Evolutionary conservation across 1,140 invertebrate genomes (phyloP).

Genomic region (Trypoxylus dichotomus): DNA sequence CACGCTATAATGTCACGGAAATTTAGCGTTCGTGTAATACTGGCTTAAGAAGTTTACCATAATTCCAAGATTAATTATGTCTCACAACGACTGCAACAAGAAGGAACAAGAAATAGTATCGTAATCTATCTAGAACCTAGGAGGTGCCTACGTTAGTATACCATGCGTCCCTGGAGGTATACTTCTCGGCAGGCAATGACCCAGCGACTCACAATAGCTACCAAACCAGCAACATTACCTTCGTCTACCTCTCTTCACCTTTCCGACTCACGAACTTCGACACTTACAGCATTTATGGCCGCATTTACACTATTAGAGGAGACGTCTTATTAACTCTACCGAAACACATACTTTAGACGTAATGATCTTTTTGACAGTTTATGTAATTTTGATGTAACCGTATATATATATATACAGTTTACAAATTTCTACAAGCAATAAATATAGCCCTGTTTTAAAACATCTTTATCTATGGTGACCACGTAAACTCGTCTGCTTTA

Average conservation of each 20-base stretch:
- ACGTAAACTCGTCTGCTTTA: no score
- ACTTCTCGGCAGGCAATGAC: conserved; percentile 35
- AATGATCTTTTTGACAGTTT: not conserved
- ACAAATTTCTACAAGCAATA: no score
- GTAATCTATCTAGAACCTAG: not conserved
- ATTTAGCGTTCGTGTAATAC: not conserved
- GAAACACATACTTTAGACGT: not conserved
- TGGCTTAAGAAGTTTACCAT: not conserved
- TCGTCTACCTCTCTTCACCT: conserved; percentile 31
- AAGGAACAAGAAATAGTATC: not conserved
- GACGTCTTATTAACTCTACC: not conserved
- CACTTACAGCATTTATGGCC: not conserved
- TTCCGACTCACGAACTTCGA: conserved; percentile 4
- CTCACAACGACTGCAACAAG: not conserved
- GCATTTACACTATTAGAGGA: not conserved
- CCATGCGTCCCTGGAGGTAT: not conserved
- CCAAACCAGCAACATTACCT: conserved; percentile 38
- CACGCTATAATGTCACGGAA: not conserved
- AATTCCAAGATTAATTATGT: conserved; percentile 1
- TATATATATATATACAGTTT: no score
- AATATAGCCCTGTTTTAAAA: no score
- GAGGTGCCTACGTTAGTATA: not conserved
- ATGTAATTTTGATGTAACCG: not conserved
- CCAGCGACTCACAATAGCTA: conserved; percentile 35
- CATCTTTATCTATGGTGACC: no score